Conservation (phyloP, 2,113 vertebrate species). For the Ascaphus truei region DNA sequence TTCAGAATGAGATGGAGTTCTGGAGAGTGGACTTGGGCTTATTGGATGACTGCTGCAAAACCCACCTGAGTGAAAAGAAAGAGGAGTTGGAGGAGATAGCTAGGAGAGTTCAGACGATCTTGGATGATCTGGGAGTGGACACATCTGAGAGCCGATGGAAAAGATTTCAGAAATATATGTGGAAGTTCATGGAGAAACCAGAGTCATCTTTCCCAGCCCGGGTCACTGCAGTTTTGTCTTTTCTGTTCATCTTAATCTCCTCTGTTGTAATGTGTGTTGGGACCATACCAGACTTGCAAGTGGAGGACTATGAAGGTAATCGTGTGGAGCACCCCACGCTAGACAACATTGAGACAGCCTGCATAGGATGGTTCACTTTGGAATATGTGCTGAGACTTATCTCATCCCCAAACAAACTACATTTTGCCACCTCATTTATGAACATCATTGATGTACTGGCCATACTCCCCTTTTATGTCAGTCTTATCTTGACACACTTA, state of each 20-base stretch:
- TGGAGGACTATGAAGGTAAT: slow-evolving; percentile 77
- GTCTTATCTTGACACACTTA: slow-evolving; percentile 81
- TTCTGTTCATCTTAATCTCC: slow-evolving; percentile 84
- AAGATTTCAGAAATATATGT: slow-evolving; percentile 80
- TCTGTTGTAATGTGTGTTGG: slow-evolving; percentile 93
- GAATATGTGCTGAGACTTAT: slow-evolving; percentile 86
- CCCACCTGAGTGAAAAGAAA: slow-evolving; percentile 85
- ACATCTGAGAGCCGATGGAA: slow-evolving; percentile 69
- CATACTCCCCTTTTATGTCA: slow-evolving; percentile 91
- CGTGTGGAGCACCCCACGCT: slow-evolving; percentile 84
- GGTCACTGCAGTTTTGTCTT: slow-evolving; percentile 82
- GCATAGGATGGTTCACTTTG: slow-evolving; percentile 91
- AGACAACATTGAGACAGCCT: slow-evolving; percentile 88
- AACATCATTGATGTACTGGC: slow-evolving; percentile 90
- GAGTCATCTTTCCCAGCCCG: slow-evolving; percentile 84
- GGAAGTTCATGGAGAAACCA: slow-evolving; percentile 95
- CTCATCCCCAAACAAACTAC: slow-evolving; percentile 84
- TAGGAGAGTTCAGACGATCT: slow-evolving; percentile 81
- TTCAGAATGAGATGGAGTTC: slow-evolving; percentile 96
- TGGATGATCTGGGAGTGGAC: slow-evolving; percentile 83
- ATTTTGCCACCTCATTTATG: slow-evolving; percentile 87
- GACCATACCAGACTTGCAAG: slow-evolving; percentile 92
- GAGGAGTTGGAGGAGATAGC: slow-evolving; percentile 92
- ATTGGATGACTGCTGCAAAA: slow-evolving; percentile 91
- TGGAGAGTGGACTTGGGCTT: slow-evolving; percentile 92